phyloP scores from a whole-genome alignment of 2,113 vertebrate genomes.

The Melanerpes formicivorus region DNA sequence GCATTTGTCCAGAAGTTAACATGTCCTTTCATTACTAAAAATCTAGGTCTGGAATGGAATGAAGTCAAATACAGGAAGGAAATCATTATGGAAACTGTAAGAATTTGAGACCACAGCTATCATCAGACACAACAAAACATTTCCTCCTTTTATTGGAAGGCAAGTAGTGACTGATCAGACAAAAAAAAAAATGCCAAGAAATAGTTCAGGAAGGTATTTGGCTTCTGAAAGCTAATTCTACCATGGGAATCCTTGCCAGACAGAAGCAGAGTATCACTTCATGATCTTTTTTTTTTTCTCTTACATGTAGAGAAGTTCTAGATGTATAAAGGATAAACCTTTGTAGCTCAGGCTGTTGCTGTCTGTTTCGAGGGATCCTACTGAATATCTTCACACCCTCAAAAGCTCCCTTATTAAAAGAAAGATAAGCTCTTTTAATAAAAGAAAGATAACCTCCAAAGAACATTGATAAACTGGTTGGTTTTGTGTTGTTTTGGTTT shows the following conservation, averaged over 20 bases:
- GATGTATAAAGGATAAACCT: background rate
- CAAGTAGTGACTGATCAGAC: background rate
- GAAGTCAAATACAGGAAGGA: slow-evolving; percentile 1
- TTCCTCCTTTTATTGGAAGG: background rate
- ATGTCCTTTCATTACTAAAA: background rate
- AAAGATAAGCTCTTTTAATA: background rate
- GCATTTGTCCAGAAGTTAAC: background rate
- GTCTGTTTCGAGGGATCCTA: background rate
- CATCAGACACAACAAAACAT: background rate
- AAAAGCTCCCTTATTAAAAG: background rate
- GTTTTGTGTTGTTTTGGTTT: background rate
- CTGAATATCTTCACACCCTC: background rate
- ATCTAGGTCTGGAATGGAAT: background rate
- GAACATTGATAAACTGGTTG: background rate
- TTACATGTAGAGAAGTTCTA: background rate
- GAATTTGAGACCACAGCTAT: slow-evolving; percentile 3
- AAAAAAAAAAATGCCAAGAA: slow-evolving; percentile 5
- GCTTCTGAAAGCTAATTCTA: background rate
- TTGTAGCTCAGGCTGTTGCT: background rate
- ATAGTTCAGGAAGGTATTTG: background rate
- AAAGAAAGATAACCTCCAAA: background rate
- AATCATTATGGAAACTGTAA: background rate
- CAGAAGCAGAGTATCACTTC: background rate
- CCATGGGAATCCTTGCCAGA: background rate
- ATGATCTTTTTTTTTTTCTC: background rate